Percentiles rank a stretch among this genome's conserved stretches.
These are phyloP conservation scores for Scomber colias DNA, from an alignment of 2,113 vertebrate species.

Conservation along the genomic window DNA sequence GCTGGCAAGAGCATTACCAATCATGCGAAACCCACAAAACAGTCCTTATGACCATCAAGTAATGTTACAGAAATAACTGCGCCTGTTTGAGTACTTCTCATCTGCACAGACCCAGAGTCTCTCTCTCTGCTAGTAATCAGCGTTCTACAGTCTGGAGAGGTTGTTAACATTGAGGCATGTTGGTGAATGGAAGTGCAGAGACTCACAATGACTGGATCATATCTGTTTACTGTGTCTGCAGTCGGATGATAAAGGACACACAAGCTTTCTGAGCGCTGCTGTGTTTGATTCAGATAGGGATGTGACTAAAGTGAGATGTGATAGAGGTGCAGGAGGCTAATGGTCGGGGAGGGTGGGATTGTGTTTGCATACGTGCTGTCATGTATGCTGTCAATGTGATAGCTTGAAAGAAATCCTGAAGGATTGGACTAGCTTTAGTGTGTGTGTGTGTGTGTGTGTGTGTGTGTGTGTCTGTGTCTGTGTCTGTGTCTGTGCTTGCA, in stretches of 20 bases:
- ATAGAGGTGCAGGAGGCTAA: not conserved
- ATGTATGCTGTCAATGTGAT: slow-evolving; percentile 15
- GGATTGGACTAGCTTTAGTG: slow-evolving; percentile 8
- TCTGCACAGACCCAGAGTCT: slow-evolving; percentile 12
- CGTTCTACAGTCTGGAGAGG: slow-evolving; percentile 30
- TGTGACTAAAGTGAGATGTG: slow-evolving; percentile 23
- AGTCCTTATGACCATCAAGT: slow-evolving; percentile 60
- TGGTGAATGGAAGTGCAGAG: slow-evolving; percentile 56
- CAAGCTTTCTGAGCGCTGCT: slow-evolving; percentile 28
- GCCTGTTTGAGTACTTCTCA: slow-evolving; percentile 21
- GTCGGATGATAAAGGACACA: slow-evolving; percentile 69
- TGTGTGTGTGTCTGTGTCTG: not conserved
- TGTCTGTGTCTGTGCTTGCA: not conserved
- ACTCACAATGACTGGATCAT: slow-evolving; percentile 47
- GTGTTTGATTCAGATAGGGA: slow-evolving; percentile 47
- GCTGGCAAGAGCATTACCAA: slow-evolving; percentile 49
- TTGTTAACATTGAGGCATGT: slow-evolving; percentile 49
- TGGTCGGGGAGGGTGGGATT: not conserved
- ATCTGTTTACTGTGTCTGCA: slow-evolving; percentile 67
- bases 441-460: not conserved
- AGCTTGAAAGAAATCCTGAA: slow-evolving; percentile 3
- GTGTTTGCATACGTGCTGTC: slow-evolving; percentile 32
- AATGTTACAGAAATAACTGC: slow-evolving; percentile 61
- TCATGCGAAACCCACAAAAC: slow-evolving; percentile 59
- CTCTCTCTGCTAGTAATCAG: slow-evolving; percentile 35